Conservation (phyloP, 2,113 vertebrate species). For the Neolamprologus caudopunctatus region DNA sequence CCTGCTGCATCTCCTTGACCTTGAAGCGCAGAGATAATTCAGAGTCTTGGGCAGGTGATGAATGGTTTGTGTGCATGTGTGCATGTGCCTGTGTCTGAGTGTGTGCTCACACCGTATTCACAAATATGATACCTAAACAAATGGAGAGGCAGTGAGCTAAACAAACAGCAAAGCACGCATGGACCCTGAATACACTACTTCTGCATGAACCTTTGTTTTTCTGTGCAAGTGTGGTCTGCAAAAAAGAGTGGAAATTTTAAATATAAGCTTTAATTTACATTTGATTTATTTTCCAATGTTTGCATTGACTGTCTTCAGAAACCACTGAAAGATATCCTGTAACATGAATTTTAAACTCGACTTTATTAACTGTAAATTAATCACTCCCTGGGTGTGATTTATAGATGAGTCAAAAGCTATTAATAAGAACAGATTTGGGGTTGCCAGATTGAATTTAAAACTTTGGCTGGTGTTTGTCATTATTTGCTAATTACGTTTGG, state of each 20-base stretch:
- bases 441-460: not conserved
- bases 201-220: not conserved
- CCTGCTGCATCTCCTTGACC: conserved; percentile 91
- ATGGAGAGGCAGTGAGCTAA: conserved; percentile 74
- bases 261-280: not conserved
- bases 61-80: conserved; percentile 93
- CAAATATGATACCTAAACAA: conserved; percentile 17
- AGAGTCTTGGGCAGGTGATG: conserved; percentile 87
- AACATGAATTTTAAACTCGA: not conserved
- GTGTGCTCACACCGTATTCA: not conserved
- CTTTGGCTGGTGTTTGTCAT: not conserved
- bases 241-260: not conserved
- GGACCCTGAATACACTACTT: not conserved
- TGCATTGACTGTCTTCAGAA: not conserved
- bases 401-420: not conserved
- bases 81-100: conserved; percentile 53
- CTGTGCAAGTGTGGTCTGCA: not conserved
- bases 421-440: not conserved
- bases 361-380: not conserved
- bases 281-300: not conserved
- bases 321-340: not conserved
- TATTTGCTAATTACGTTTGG: not conserved
- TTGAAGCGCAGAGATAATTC: conserved; percentile 94
- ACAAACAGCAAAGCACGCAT: conserved; percentile 26
- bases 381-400: not conserved